Evolutionary conservation across 2,113 vertebrate genomes (phyloP).

Genomic region (Motacilla alba): DNA sequence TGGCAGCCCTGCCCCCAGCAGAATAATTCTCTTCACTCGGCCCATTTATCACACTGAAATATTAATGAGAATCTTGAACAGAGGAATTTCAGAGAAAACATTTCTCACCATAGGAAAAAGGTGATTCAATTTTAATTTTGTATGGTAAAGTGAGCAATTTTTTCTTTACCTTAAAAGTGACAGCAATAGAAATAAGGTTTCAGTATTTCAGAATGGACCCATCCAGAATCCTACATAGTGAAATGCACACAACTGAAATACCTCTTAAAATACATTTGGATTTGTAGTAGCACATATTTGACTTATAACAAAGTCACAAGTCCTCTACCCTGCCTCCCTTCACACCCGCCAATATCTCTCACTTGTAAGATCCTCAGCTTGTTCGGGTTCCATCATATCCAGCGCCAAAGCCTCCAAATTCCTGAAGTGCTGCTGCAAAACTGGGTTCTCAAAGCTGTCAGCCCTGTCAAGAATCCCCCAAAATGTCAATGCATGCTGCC

Average conservation of each 20-base stretch:
- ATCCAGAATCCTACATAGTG: background rate
- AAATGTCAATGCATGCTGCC: background rate
- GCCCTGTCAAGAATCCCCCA: conserved; percentile 73
- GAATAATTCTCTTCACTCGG: background rate
- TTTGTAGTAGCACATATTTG: background rate
- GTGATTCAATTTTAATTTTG: background rate
- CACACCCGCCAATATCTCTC: conserved; percentile 38
- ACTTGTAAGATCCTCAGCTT: conserved; percentile 88
- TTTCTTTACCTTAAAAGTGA: background rate
- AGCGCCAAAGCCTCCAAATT: conserved; percentile 95
- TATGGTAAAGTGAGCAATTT: background rate
- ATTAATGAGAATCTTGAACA: background rate
- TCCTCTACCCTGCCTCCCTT: background rate
- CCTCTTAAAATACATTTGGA: background rate
- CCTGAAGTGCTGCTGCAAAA: conserved; percentile 90
- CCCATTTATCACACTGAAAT: background rate
- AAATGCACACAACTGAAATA: background rate
- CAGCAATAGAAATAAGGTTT: background rate
- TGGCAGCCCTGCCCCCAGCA: background rate
- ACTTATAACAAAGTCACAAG: background rate
- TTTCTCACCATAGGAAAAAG: background rate
- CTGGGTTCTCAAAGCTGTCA: conserved; percentile 94
- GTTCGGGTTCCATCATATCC: conserved; percentile 85
- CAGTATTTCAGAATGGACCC: background rate
- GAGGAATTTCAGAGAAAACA: background rate